These are phyloP conservation scores for Dascillus cervinus DNA, from an alignment of 2,888 invertebrate species.

Conservation along the genomic window DNA sequence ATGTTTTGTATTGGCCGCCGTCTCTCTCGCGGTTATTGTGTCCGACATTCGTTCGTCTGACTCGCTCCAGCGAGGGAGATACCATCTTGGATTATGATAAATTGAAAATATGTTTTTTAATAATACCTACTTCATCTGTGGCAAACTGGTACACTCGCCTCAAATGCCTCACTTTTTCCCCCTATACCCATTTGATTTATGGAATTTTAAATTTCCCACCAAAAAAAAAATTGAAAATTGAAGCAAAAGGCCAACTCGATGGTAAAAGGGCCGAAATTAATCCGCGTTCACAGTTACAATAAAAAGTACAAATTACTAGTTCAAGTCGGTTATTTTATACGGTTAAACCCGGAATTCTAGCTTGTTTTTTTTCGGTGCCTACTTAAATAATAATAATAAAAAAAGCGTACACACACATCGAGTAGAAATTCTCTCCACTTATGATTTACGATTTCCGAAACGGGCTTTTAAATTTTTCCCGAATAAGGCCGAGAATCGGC, in stretches of 20 bases:
- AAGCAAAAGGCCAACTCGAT: too few relatives aligned
- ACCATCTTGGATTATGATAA: slow-evolving; percentile 32
- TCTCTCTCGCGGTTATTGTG: slow-evolving; percentile 14
- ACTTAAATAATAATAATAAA: too few relatives aligned
- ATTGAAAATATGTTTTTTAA: slow-evolving; percentile 34
- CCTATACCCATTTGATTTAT: neutral
- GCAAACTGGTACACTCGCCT: slow-evolving; percentile 13
- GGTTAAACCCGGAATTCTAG: too few relatives aligned
- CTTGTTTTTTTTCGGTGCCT: too few relatives aligned
- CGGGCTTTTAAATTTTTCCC: neutral
- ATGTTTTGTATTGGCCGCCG: slow-evolving; percentile 17
- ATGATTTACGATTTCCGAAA: neutral
- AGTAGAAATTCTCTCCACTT: neutral
- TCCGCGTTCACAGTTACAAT: too few relatives aligned
- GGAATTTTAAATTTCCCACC: neutral
- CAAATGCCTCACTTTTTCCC: slow-evolving; percentile 5
- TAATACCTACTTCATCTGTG: slow-evolving; percentile 20
- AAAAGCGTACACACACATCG: neutral
- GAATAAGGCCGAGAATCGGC: neutral
- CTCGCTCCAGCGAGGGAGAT: slow-evolving; percentile 21
- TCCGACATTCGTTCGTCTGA: slow-evolving; percentile 8
- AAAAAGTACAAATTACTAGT: too few relatives aligned
- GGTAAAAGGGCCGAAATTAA: too few relatives aligned
- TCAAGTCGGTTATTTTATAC: too few relatives aligned
- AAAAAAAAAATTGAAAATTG: too few relatives aligned